A percentile compares a stretch with the other conserved stretches of the same genome.
phyloP scores from a whole-genome alignment of 2,888 invertebrate genomes.

The Amphipoea lucens region DNA sequence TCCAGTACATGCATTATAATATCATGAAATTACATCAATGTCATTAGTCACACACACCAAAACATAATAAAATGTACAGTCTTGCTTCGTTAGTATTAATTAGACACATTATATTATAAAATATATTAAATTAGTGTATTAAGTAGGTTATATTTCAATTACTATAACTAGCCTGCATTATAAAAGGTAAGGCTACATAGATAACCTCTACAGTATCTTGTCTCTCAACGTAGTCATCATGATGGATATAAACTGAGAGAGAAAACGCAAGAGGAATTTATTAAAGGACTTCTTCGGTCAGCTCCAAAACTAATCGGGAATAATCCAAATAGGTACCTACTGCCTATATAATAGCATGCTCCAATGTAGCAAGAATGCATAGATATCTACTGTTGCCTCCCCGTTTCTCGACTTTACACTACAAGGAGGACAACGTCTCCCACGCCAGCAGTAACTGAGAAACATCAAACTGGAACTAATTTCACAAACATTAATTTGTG shows the following conservation, averaged over 20 bases:
- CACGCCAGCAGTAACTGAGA: slow-evolving; percentile 41
- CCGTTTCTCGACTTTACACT: neutral
- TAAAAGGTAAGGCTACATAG: too few species aligned
- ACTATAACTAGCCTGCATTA: too few species aligned
- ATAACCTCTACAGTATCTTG: too few species aligned
- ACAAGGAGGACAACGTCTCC: slow-evolving; percentile 41
- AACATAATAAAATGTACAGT: too few species aligned
- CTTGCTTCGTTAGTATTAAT: too few species aligned
- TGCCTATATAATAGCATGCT: neutral
- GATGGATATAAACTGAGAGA: neutral
- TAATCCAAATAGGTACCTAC: neutral
- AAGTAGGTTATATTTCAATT: too few species aligned
- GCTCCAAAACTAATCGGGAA: neutral
- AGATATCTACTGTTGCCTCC: neutral
- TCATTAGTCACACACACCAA: too few species aligned
- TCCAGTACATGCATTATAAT: too few species aligned
- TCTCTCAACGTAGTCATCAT: neutral
- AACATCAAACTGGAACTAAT: slow-evolving; percentile 59
- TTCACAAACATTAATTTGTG: slow-evolving; percentile 61
- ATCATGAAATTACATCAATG: too few species aligned
- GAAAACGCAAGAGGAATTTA: too few species aligned
- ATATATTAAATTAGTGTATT: too few species aligned
- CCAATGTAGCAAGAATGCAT: neutral
- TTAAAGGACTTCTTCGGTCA: neutral
- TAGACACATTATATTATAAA: too few species aligned